phyloP scores from a whole-genome alignment of 2,888 invertebrate genomes.

The Trachelus tabidus region DNA sequence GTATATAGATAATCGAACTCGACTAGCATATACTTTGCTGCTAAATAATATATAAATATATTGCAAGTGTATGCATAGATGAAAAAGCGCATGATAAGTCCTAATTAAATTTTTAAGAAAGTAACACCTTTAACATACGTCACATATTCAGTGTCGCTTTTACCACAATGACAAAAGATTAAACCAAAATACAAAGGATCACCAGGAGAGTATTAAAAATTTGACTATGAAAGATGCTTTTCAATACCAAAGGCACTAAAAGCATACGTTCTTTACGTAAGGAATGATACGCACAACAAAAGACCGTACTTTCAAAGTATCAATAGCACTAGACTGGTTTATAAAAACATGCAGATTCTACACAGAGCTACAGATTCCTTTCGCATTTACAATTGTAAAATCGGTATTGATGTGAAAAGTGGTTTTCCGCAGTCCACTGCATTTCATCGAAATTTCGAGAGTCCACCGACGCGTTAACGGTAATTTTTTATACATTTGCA shows the following conservation, averaged over 20 bases:
- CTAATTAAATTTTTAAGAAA: neutral
- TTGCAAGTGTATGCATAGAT: neutral
- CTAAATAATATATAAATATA: neutral
- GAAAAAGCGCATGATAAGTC: neutral
- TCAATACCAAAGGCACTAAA: neutral
- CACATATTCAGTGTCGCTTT: neutral
- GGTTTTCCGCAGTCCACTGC: neutral
- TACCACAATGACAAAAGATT: neutral
- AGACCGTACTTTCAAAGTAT: neutral
- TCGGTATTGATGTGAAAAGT: neutral
- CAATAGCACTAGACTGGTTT: neutral
- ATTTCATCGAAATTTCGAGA: neutral
- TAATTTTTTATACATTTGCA: neutral
- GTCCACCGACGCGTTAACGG: neutral
- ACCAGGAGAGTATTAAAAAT: neutral
- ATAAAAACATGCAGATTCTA: neutral
- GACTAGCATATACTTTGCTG: neutral
- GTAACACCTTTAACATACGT: neutral
- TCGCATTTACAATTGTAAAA: neutral
- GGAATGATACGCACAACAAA: neutral
- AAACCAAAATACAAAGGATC: neutral
- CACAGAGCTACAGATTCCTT: neutral
- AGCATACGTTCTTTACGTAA: neutral
- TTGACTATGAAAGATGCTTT: neutral
- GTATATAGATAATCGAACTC: neutral